phyloP scores from a whole-genome alignment of 2,888 invertebrate species.

The Cantharis lateralis region DNA sequence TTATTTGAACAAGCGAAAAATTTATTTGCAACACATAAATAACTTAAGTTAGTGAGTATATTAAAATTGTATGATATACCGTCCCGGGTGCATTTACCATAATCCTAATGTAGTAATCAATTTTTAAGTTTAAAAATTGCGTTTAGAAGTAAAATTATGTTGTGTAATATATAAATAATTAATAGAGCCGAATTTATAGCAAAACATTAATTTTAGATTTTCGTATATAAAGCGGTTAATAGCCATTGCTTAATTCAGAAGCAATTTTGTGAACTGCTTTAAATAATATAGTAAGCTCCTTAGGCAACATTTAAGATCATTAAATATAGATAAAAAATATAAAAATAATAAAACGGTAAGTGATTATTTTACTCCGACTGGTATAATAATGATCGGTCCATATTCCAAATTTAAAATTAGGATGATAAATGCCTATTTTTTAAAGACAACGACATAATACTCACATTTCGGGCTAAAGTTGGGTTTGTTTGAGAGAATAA shows the following conservation, averaged over 20 bases:
- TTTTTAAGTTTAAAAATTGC: not conserved
- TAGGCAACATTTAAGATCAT: not conserved
- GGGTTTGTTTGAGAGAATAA: constrained; percentile 25
- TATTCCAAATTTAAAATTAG: constrained; percentile 21
- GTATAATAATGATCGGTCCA: constrained; percentile 24
- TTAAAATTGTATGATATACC: not conserved
- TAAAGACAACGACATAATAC: constrained; percentile 23
- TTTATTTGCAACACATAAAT: too few species aligned
- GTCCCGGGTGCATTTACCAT: not conserved
- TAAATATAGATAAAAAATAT: constrained; percentile 2
- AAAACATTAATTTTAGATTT: not conserved
- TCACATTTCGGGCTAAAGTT: constrained; percentile 19
- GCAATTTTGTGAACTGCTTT: not conserved
- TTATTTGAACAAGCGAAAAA: too few species aligned
- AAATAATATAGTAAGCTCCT: not conserved
- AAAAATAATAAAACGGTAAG: not conserved
- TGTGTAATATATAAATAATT: not conserved
- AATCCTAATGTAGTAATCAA: not conserved
- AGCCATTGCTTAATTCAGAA: not conserved
- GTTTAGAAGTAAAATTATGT: not conserved
- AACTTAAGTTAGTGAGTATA: not conserved
- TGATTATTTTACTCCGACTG: not conserved
- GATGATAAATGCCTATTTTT: constrained; percentile 21
- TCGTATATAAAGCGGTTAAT: not conserved
- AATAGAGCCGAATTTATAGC: not conserved